Evolutionary conservation across 2,113 vertebrate species (phyloP), one percentile per base, ranked within the genome.

Genomic region (Opisthocomus hoazin): DNA sequence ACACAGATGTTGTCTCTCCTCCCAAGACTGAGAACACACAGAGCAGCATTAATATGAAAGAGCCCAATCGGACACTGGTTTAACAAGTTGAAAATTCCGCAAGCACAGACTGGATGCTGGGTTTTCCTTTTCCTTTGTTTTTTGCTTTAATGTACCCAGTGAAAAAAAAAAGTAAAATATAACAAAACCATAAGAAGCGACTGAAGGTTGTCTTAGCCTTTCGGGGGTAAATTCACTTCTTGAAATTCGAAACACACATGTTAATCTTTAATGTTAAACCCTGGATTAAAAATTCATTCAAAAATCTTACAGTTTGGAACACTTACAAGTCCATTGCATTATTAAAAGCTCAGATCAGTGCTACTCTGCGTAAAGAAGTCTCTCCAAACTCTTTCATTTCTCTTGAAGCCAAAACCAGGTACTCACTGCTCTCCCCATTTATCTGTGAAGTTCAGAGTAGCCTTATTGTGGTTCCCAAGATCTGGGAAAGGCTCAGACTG

Each of bases 191-290:
- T 51, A 82, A 83, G 32, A 94, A 90, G 39, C 7, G 81, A 91
- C 56, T 68, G 64, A 82, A 92, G 17, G 56, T 88, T 81, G 22
- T 70, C 73, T 86, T 76, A 71, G 27, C 45, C 76, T 97, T 96
- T 96, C 16, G 46, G 69, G 92, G 45, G 90, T 82, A 94, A 96
- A 92, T 96, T 97, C 61, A 51, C 64, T 94, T 89, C 90, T 90
- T 83, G 54, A 95, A 95, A 95, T 95, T 93, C 84, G 90, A 97
- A 92, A 83, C 34, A 87, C 53, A 79, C 9, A 86, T 32, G 76
- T 98, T 97, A 98, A 98, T 98, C 84, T 98, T 98, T 96, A 97
- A 98, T 97, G 97, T 68, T 95, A 98, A 97, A 94, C 80, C 94
- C 24, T 65, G 34, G 83, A 97, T 98, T 98, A 97, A 98, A 98